These are phyloP conservation scores for Ahaetulla prasina DNA, from an alignment of 2,113 vertebrate species.

Conservation along the genomic window DNA sequence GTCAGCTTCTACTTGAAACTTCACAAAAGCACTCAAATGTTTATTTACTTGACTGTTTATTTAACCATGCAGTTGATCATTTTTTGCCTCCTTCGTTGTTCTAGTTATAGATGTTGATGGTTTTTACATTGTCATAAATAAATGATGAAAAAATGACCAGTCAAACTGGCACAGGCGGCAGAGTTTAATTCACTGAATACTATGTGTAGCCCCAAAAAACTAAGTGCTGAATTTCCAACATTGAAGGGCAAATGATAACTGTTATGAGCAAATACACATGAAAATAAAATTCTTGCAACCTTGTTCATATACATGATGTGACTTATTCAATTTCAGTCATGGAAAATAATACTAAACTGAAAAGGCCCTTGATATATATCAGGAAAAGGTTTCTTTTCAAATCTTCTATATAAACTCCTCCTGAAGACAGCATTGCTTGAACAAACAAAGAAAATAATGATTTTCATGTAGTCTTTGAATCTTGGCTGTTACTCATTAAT, in stretches of 20 bases:
- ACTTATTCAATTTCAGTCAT: not conserved
- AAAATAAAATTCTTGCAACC: not conserved
- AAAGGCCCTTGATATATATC: not conserved
- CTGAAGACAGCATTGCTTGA: not conserved
- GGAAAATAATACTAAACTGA: not conserved
- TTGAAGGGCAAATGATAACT: not conserved
- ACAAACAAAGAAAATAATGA: not conserved
- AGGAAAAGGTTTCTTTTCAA: not conserved
- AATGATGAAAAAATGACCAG: not conserved
- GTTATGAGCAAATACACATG: not conserved
- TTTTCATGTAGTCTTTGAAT: not conserved
- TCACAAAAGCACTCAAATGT: not conserved
- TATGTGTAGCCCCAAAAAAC: not conserved
- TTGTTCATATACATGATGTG: not conserved
- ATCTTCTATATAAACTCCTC: not conserved
- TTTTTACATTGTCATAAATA: not conserved
- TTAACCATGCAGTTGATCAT: not conserved
- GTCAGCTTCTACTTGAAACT: not conserved
- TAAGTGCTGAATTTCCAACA: not conserved
- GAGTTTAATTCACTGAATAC: not conserved
- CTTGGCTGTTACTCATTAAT: not conserved
- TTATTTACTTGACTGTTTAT: not conserved
- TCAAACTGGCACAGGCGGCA: not conserved
- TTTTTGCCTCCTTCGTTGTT: not conserved
- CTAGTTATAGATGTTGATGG: not conserved